phyloP scores from a whole-genome alignment of 2,888 invertebrate genomes.

The Mesorhabditis sp. region DNA sequence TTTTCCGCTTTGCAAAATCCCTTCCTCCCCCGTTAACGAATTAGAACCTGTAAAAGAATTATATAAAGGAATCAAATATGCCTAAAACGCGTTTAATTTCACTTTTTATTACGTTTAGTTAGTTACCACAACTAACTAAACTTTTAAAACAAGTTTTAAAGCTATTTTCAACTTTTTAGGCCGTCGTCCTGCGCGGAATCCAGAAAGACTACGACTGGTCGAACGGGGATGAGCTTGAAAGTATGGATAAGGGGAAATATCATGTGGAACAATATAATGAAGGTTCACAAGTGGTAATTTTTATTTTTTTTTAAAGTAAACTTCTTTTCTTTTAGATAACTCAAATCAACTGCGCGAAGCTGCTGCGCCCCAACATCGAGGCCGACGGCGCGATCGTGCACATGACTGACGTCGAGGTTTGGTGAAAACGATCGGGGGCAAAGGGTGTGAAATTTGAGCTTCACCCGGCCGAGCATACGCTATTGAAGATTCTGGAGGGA shows the following conservation, averaged over 20 bases:
- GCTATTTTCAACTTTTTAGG: not conserved
- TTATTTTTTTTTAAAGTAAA: not conserved
- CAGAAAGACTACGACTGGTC: conserved; percentile 1
- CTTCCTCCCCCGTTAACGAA: too few relatives aligned
- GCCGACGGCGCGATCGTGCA: not conserved
- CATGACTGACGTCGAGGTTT: not conserved
- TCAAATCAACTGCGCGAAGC: not conserved
- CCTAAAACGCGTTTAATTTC: too few relatives aligned
- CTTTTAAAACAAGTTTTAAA: too few relatives aligned
- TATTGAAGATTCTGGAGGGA: not conserved
- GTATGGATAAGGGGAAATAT: conserved; percentile 4
- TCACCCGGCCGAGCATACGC: not conserved
- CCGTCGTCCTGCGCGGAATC: not conserved
- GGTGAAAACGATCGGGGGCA: not conserved
- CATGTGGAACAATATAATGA: not conserved
- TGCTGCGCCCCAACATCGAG: not conserved
- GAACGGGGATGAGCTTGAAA: not conserved
- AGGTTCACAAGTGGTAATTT: not conserved
- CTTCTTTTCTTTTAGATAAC: not conserved
- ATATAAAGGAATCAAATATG: too few relatives aligned
- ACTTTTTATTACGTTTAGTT: too few relatives aligned
- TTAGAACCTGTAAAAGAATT: too few relatives aligned
- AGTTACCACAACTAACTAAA: too few relatives aligned
- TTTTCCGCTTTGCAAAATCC: too few relatives aligned
- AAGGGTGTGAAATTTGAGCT: not conserved